Conservation (phyloP, 2,113 vertebrate species). For the Malurus melanocephalus region DNA sequence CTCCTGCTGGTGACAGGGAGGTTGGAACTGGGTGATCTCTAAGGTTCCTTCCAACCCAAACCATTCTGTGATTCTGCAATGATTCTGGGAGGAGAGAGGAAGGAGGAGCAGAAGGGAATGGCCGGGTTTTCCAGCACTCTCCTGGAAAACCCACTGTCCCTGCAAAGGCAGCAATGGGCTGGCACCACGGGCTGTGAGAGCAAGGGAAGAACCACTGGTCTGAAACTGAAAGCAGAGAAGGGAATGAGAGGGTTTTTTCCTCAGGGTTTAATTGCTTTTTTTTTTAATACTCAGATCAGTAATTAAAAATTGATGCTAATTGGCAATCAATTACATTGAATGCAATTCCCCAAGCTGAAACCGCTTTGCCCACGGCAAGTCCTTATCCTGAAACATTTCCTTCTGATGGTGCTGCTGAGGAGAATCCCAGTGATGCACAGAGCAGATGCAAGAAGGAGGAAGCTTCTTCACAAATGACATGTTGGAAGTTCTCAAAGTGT, state of each 20-base stretch:
- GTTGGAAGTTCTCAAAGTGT: background rate
- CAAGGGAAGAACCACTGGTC: background rate
- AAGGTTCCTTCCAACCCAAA: background rate
- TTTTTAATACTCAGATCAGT: background rate
- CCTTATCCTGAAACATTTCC: background rate
- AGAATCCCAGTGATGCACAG: background rate
- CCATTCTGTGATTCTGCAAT: background rate
- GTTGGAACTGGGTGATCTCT: background rate
- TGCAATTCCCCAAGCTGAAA: background rate
- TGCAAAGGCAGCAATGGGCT: background rate
- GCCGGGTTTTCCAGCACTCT: fast-evolving
- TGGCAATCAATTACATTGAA: slow-evolving; percentile 10
- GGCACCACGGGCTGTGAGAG: fast-evolving
- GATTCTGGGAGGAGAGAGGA: background rate
- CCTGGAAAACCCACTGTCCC: background rate
- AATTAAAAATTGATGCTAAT: slow-evolving; percentile 9
- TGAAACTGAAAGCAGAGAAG: background rate
- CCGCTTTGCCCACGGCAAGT: background rate
- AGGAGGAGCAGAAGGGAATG: background rate
- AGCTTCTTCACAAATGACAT: background rate
- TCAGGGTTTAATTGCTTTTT: background rate
- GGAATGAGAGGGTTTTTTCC: background rate
- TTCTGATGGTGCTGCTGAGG: background rate
- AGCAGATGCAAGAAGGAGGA: background rate
- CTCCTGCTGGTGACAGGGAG: background rate